These are phyloP conservation scores for Eonycteris spelaea DNA, from an alignment of 2,113 vertebrate species.

Conservation along the genomic window DNA sequence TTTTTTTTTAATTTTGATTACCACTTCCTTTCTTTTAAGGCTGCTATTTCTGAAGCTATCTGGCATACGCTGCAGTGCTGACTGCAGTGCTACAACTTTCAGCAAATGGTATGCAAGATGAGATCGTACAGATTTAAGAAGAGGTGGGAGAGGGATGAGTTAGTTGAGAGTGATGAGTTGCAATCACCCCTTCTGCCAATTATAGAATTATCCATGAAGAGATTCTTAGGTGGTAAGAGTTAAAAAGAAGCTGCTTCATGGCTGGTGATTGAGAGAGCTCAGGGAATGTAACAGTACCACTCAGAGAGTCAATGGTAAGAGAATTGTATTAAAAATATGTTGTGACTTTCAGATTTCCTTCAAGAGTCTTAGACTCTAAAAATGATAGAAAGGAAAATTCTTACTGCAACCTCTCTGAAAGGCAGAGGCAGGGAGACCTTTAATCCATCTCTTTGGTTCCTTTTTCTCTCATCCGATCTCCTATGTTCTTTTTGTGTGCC, in stretches of 20 bases:
- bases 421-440: not conserved
- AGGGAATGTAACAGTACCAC: not conserved
- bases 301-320: accelerated
- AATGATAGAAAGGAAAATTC: not conserved
- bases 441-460: not conserved
- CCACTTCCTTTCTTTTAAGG: not conserved
- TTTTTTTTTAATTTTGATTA: not conserved
- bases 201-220: not conserved
- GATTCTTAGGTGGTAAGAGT: not conserved
- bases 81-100: not conserved
- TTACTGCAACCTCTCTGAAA: not conserved
- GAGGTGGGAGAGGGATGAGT: not conserved
- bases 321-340: not conserved
- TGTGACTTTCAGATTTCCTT: slow-evolving; percentile 18
- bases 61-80: not conserved
- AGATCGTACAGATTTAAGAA: not conserved
- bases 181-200: not conserved
- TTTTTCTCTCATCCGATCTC: not conserved
- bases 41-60: not conserved
- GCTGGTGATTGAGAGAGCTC: not conserved
- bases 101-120: not conserved
- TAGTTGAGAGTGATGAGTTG: not conserved
- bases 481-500: not conserved
- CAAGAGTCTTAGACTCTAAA: not conserved
- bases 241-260: not conserved